Percentiles rank a stretch among this genome's conserved stretches.
Evolutionary conservation across 2,888 invertebrate species (phyloP).

Genomic region (Heteromurus nitidus): DNA sequence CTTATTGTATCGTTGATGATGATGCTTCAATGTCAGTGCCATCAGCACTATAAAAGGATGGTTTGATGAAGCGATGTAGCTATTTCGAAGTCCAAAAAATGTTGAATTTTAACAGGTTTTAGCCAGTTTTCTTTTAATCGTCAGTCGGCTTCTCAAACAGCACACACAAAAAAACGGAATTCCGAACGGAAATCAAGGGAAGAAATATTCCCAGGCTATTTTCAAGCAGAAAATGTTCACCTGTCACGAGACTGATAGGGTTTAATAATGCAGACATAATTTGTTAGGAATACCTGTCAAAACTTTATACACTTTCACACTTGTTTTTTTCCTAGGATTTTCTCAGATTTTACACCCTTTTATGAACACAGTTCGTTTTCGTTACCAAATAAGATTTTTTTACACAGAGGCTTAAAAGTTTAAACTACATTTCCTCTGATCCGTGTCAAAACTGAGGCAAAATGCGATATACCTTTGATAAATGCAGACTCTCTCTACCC

Average conservation of each 20-base stretch:
- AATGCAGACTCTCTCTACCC: background rate
- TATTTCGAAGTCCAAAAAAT: too few species aligned
- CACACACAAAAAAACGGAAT: too few species aligned
- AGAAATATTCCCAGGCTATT: conserved; percentile 17
- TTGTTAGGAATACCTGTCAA: conserved; percentile 44
- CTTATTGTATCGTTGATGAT: too few species aligned
- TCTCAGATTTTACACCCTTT: too few species aligned
- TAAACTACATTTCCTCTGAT: background rate
- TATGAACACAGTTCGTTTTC: background rate
- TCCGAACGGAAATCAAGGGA: background rate
- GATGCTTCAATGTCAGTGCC: too few species aligned
- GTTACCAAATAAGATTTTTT: background rate
- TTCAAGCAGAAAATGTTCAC: conserved; percentile 1
- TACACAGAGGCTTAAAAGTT: background rate
- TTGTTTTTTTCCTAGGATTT: background rate
- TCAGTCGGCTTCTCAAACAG: too few species aligned
- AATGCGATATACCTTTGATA: too few species aligned
- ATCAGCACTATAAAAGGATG: too few species aligned
- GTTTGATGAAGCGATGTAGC: too few species aligned
- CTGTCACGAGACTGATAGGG: background rate
- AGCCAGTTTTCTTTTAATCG: too few species aligned
- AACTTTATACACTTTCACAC: conserved; percentile 8
- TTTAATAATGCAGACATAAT: conserved; percentile 22
- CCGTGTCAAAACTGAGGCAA: conserved; percentile 1
- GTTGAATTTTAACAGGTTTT: too few species aligned